These are phyloP conservation scores for Apamea sordens DNA, from an alignment of 2,888 invertebrate genomes.

Conservation along the genomic window DNA sequence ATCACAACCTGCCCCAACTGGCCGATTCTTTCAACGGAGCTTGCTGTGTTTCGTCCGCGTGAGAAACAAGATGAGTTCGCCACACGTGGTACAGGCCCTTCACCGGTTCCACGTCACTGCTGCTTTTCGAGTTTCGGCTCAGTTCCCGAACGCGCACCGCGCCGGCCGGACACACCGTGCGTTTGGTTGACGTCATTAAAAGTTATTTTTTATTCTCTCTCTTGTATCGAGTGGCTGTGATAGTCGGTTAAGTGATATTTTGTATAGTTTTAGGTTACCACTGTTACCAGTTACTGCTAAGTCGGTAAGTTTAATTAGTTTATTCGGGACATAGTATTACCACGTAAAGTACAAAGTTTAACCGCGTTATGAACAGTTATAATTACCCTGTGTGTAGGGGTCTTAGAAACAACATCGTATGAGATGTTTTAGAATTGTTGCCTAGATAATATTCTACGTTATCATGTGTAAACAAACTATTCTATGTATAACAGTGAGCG, in stretches of 20 bases:
- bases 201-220: slow-evolving; percentile 64
- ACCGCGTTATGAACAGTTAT: slow-evolving; percentile 56
- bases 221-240: slow-evolving; percentile 78
- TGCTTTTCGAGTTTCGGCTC: slow-evolving; percentile 66
- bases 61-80: slow-evolving; percentile 62
- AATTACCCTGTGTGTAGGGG: slow-evolving; percentile 47
- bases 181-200: slow-evolving; percentile 51
- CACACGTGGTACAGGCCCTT: slow-evolving; percentile 67
- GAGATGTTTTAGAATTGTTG: slow-evolving; percentile 25
- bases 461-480: slow-evolving; percentile 43
- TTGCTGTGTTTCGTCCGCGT: slow-evolving; percentile 32
- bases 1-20: slow-evolving; percentile 41
- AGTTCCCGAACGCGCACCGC: slow-evolving; percentile 82
- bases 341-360: slow-evolving; percentile 71
- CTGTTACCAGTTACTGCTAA: slow-evolving; percentile 62
- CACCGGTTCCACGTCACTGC: slow-evolving; percentile 68
- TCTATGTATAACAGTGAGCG: neutral
- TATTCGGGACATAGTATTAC: slow-evolving; percentile 46
- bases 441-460: slow-evolving; percentile 34
- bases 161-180: slow-evolving; percentile 73
- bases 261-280: slow-evolving; percentile 69
- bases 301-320: slow-evolving; percentile 71
- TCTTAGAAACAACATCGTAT: slow-evolving; percentile 29
- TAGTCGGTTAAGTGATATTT: slow-evolving; percentile 78
- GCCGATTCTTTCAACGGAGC: slow-evolving; percentile 39